These are phyloP conservation scores for Leucoraja ocellata DNA, from an alignment of 2,797 vertebrate species.

Conservation along the genomic window DNA sequence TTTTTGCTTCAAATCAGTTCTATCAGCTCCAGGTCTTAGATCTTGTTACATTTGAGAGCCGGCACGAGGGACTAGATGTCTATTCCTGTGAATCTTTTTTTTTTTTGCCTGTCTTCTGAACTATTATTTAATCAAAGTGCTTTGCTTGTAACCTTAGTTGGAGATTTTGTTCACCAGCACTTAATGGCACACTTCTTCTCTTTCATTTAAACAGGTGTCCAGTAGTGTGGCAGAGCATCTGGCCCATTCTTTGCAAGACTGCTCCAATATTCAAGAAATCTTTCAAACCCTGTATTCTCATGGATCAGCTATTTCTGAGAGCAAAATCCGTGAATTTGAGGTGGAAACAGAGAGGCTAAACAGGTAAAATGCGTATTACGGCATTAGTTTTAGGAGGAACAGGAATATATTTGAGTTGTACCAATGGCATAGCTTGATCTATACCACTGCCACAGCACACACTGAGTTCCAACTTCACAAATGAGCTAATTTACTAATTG, in stretches of 20 bases:
- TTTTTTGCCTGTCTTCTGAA: too few species aligned
- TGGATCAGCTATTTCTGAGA: slow-evolving; percentile 76
- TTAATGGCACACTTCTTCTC: slow-evolving; percentile 37
- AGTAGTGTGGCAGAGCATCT: slow-evolving; percentile 75
- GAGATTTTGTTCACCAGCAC: not conserved
- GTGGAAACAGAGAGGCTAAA: slow-evolving; percentile 77
- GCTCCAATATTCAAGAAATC: slow-evolving; percentile 80
- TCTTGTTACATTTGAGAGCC: too few species aligned
- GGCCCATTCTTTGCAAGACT: slow-evolving; percentile 78
- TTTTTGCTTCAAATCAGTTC: too few species aligned
- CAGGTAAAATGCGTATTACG: slow-evolving; percentile 56
- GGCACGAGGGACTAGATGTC: too few species aligned
- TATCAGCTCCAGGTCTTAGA: too few species aligned
- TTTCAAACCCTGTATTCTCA: slow-evolving; percentile 80
- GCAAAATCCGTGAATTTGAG: slow-evolving; percentile 77
- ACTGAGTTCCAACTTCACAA: not conserved
- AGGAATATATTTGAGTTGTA: not conserved
- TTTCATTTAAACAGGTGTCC: slow-evolving; percentile 61
- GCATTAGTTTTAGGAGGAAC: not conserved
- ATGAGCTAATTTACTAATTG: not conserved
- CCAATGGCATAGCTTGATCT: not conserved
- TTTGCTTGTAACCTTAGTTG: not conserved
- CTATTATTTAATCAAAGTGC: not conserved
- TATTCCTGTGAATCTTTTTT: too few species aligned
- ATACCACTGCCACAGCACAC: slow-evolving; percentile 25